A percentile compares a stretch with the other conserved stretches of the same genome.
Conservation (phyloP, 1,140 invertebrate species). For the Batillaria attramentaria region DNA sequence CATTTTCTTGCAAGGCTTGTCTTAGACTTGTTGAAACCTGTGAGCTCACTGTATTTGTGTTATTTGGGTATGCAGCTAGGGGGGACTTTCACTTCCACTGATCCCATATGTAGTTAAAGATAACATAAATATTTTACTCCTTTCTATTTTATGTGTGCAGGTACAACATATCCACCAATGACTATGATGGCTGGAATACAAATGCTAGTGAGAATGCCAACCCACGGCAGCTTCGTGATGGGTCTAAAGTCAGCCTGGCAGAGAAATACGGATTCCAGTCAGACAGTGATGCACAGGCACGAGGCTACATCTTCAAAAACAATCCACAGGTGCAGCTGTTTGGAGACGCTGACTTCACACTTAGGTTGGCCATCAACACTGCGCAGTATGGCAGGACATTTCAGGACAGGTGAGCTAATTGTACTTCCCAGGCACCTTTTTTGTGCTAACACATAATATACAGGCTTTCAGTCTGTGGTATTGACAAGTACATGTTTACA, state of each 20-base stretch:
- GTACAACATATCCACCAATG: conserved; percentile 71
- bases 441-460: no score
- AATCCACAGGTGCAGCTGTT: conserved; percentile 69
- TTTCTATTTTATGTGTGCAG: conserved; percentile 51
- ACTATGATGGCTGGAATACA: conserved; percentile 66
- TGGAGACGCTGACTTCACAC: conserved; percentile 55
- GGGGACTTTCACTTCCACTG: background rate
- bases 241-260: conserved; percentile 52
- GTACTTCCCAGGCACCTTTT: no score
- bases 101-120: conserved; percentile 9
- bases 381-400: conserved; percentile 69
- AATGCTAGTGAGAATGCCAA: conserved; percentile 45
- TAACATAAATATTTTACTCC: no score
- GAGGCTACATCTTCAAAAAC: conserved; percentile 68
- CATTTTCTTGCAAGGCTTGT: no score
- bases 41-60: no score
- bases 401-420: conserved; percentile 65
- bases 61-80: no score
- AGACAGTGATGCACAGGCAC: conserved; percentile 43
- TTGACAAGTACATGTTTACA: no score
- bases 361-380: conserved; percentile 68
- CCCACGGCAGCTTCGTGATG: conserved; percentile 29
- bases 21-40: no score
- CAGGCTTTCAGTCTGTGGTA: no score
- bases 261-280: conserved; percentile 54